phyloP scores from a whole-genome alignment of 2,113 vertebrate species.

The Melanerpes formicivorus region DNA sequence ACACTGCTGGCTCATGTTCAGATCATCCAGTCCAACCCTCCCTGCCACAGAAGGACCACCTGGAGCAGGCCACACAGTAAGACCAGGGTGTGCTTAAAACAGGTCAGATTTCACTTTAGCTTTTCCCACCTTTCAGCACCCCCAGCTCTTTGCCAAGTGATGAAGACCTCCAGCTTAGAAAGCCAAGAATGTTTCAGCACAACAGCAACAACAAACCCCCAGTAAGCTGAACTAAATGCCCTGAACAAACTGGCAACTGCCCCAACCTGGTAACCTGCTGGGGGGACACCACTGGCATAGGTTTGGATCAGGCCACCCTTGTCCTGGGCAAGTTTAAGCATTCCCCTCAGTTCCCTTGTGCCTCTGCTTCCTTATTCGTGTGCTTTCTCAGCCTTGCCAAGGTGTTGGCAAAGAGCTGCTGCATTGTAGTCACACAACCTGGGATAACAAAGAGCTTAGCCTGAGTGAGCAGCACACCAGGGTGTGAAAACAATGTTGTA shows the following conservation, averaged over 20 bases:
- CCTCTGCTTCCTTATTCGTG: constrained; percentile 14
- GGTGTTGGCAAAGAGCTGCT: constrained; percentile 50
- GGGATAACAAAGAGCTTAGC: constrained; percentile 63
- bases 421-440: constrained; percentile 56
- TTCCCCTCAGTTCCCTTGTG: neutral
- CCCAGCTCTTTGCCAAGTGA: neutral
- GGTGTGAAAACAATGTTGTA: constrained; percentile 64
- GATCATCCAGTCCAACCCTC: too few species aligned
- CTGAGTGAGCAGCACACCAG: constrained; percentile 37
- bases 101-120: neutral
- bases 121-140: neutral
- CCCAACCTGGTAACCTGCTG: neutral
- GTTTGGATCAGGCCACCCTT: neutral
- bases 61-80: neutral
- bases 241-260: neutral
- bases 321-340: neutral
- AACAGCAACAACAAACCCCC: neutral
- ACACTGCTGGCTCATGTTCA: too few species aligned
- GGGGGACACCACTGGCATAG: neutral
- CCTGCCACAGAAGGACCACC: too few species aligned
- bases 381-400: constrained; percentile 42
- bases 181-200: neutral
- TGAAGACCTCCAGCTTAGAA: neutral
- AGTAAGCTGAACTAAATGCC: neutral
- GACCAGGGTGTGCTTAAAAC: neutral